These are phyloP conservation scores for Sparidentex hasta DNA, from an alignment of 2,797 vertebrate genomes.

Conservation along the genomic window DNA sequence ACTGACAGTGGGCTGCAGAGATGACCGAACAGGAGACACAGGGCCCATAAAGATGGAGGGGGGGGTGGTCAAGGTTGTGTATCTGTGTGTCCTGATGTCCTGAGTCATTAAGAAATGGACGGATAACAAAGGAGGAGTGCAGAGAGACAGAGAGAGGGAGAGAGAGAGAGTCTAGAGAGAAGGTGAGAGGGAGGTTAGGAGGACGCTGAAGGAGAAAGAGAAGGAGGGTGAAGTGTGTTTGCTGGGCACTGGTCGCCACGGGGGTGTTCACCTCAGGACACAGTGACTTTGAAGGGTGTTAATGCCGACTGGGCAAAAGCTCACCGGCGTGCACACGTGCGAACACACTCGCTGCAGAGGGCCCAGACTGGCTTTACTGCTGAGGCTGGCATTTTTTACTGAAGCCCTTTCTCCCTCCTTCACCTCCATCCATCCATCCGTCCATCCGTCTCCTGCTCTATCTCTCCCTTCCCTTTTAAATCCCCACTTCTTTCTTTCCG, in stretches of 20 bases:
- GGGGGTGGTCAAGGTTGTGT: slow-evolving; percentile 35
- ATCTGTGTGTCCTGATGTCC: slow-evolving; percentile 24
- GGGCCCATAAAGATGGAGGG: slow-evolving; percentile 8
- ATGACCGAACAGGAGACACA: slow-evolving; percentile 16
- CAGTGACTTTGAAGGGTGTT: slow-evolving; percentile 83
- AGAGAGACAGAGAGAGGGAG: neutral
- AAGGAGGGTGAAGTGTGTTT: slow-evolving; percentile 48
- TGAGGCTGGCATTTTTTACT: slow-evolving; percentile 68
- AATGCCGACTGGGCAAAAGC: slow-evolving; percentile 80
- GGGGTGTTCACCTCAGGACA: slow-evolving; percentile 76
- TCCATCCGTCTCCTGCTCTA: neutral
- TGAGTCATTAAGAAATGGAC: slow-evolving; percentile 41
- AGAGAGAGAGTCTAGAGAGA: slow-evolving; percentile 1
- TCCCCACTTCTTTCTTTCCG: slow-evolving; percentile 36
- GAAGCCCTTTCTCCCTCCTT: slow-evolving; percentile 43
- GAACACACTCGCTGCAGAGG: slow-evolving; percentile 75
- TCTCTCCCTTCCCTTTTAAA: slow-evolving; percentile 9
- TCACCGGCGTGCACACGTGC: slow-evolving; percentile 66
- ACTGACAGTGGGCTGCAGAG: slow-evolving; percentile 6
- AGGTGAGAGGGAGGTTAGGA: slow-evolving; percentile 22
- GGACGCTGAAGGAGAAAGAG: slow-evolving; percentile 45
- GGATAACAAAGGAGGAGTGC: slow-evolving; percentile 12
- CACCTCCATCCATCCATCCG: slow-evolving; percentile 41
- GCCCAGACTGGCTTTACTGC: slow-evolving; percentile 75
- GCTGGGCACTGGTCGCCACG: slow-evolving; percentile 47